Base-by-base conservation (phyloP, 2,113 vertebrate species). In the Clarias magur region DNA sequence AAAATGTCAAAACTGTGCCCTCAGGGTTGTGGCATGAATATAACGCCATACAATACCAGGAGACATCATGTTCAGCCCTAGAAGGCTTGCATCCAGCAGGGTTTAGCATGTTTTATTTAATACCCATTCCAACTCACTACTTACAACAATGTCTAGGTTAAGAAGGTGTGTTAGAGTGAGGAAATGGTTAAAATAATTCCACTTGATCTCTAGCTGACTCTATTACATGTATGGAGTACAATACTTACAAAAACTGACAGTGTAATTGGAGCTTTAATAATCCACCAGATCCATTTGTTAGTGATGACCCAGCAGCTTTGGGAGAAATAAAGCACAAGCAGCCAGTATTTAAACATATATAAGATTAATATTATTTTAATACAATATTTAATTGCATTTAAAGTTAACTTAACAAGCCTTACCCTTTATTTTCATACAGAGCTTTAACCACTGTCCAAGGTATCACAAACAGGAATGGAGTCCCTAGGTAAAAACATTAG, bases 281-380 rank as follows among this genome's bases (percentile, higher is more conserved):
- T 99, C 97, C 98, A 99, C 97, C 97, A 99, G 92, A 97, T 96
- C 88, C 92, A 93, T 90, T 92, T 95, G 88, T 95, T 97, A 11
- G 86, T 86, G 63, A 97, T 97, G 19, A 83, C 92, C 98, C 98
- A 99, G 93, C 98, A 99, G 84, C 98, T 99, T 38, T 27, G 89
- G 62, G 83, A 53, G 81, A 65, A 89, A 3, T 86, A 16, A 85
- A 68, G 81, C 0, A 80, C 4, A 2, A 34, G 13, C 10, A 81
- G 30, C 0, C 10, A 23, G 8, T 65, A 72, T 83, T 83, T 81
- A 25, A 67, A 68, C 4, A 83, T 15, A 54, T 15, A 6, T 27
- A 60, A 17, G 11, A 2, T 9, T 57, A 15, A 30, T 80, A n/a
- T 34, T 19, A 10, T 34, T 23, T 34, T 21, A 23, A 23, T 3